Conservation (phyloP, 53 echinoderm and acorn worm species). For the Hippasteria phrygiana region DNA sequence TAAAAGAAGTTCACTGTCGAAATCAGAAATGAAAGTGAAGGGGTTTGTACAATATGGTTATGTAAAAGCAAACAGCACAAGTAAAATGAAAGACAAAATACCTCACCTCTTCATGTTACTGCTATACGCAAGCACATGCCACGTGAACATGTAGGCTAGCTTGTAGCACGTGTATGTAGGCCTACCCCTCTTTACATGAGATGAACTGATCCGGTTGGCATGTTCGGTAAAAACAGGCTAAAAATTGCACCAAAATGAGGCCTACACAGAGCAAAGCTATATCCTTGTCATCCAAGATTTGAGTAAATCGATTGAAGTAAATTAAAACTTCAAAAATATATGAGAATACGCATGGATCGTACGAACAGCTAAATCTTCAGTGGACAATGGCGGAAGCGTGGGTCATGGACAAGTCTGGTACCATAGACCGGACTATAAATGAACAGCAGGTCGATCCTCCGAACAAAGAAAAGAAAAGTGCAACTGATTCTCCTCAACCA, state of each 20-base stretch:
- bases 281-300: slow-evolving; percentile 9
- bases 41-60: neutral
- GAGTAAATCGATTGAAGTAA: slow-evolving; percentile 2
- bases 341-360: slow-evolving; percentile 6
- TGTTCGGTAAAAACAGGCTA: slow-evolving; percentile 9
- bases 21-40: neutral
- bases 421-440: slow-evolving; percentile 13
- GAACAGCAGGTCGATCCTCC: neutral
- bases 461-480: slow-evolving; percentile 31
- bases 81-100: too few species aligned
- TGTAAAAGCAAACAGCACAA: neutral
- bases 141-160: neutral
- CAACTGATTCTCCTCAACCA: slow-evolving; percentile 2
- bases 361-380: neutral
- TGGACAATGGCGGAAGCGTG: slow-evolving; percentile 19
- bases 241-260: neutral
- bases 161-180: neutral
- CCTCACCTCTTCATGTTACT: neutral
- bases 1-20: neutral
- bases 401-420: slow-evolving; percentile 8
- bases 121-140: neutral
- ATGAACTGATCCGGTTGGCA: slow-evolving; percentile 18
- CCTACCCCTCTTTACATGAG: neutral
- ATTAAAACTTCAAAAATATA: slow-evolving; percentile 8
- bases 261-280: neutral